Percentiles rank a stretch among this genome's conserved stretches.
Evolutionary conservation across 1,140 invertebrate genomes (phyloP).

Genomic region (Drosophila navojoa): DNA sequence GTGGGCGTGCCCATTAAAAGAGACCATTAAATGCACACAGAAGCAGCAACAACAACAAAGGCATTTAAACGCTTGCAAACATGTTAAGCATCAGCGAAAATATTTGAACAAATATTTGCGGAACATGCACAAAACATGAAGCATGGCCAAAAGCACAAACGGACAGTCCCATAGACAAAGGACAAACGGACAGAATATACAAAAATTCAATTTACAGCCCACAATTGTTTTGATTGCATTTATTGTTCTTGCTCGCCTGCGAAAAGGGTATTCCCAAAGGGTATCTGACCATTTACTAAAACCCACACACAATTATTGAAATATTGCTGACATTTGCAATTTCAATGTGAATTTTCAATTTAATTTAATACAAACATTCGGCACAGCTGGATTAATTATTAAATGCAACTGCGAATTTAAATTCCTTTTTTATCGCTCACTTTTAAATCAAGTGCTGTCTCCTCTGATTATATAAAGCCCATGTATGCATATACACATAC

Average conservation of each 20-base stretch:
- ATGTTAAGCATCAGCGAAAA: conserved; percentile 60
- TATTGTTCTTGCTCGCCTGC: background rate
- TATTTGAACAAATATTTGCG: conserved; percentile 68
- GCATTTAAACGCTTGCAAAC: conserved; percentile 43
- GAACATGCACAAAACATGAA: conserved; percentile 43
- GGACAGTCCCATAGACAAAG: conserved; percentile 58
- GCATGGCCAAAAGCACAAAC: conserved; percentile 24
- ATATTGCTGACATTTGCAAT: conserved; percentile 54
- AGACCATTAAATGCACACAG: conserved; percentile 54
- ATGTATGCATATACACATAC: background rate
- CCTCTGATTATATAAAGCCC: background rate
- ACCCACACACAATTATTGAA: conserved; percentile 40
- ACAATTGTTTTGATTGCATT: conserved; percentile 59
- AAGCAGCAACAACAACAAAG: conserved; percentile 1
- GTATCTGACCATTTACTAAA: conserved; percentile 20
- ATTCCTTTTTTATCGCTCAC: conserved; percentile 54
- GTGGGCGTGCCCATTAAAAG: conserved; percentile 35
- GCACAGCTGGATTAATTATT: conserved; percentile 63
- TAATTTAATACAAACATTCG: conserved; percentile 73
- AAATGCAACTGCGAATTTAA: conserved; percentile 46
- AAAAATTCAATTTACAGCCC: conserved; percentile 24
- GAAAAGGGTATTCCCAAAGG: background rate
- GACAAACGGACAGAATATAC: conserved; percentile 31
- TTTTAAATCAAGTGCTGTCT: background rate
- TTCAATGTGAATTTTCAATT: conserved; percentile 34